Evolutionary conservation across 2,888 invertebrate genomes (phyloP).

Genomic region (Trichogramma evanescens): DNA sequence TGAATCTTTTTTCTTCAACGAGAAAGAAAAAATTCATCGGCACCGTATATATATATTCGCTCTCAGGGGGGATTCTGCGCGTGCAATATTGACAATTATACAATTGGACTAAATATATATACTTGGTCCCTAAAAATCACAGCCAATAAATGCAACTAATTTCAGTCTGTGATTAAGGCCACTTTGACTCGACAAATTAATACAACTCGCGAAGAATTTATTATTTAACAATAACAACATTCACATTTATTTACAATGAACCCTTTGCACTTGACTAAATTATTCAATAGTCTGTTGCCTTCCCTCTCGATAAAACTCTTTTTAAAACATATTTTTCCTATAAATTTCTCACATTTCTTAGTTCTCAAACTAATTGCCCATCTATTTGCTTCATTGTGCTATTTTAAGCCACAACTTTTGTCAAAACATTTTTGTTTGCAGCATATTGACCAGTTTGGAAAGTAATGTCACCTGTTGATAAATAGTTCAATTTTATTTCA

Average conservation of each 20-base stretch:
- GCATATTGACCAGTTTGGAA: conserved; percentile 23
- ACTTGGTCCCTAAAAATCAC: conserved; percentile 47
- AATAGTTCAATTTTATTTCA: neutral
- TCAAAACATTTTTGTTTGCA: conserved; percentile 30
- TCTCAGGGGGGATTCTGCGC: too few relatives aligned
- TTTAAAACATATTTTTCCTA: too few relatives aligned
- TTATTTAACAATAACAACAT: conserved; percentile 23
- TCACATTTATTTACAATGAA: conserved; percentile 14
- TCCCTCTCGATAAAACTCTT: neutral
- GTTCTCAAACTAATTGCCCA: too few relatives aligned
- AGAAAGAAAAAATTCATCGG: too few relatives aligned
- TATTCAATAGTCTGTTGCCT: conserved; percentile 5
- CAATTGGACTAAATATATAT: neutral
- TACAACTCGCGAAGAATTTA: neutral
- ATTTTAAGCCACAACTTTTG: conserved; percentile 40
- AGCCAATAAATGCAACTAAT: conserved; percentile 47
- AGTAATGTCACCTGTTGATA: conserved; percentile 8
- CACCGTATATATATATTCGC: too few relatives aligned
- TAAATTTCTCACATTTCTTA: too few relatives aligned
- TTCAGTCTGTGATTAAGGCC: conserved; percentile 32
- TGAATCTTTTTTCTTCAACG: too few relatives aligned
- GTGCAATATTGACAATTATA: too few relatives aligned
- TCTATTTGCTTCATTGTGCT: neutral
- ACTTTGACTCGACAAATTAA: conserved; percentile 22
- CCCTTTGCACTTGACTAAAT: neutral